Base-by-base conservation (phyloP, 2,797 vertebrate genomes). In the Hippoglossus hippoglossus region DNA sequence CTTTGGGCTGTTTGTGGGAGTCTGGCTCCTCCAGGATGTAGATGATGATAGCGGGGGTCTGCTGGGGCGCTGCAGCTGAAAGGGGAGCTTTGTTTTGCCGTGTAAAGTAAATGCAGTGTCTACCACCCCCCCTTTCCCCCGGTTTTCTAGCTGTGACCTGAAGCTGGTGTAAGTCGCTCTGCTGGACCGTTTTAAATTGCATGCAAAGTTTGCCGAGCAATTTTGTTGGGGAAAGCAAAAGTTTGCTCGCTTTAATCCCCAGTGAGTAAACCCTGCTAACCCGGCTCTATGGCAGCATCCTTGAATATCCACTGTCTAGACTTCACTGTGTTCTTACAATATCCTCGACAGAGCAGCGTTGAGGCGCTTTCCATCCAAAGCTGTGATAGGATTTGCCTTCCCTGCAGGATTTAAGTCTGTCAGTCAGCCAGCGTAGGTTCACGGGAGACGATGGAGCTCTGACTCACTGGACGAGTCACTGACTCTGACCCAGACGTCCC, bases 71-170 rank as follows among this genome's bases (percentile, higher is more conserved):
- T 75, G 49, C 41, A 70, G 75, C 88, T 92, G 75, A 93, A 93
- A 90, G 90, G 84, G 61, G 63, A 84, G 67, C 86, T 91, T 93
- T 94, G 91, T 93, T 89, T 87, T 73, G 69, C 82, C 62, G 70
- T 84, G 79, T 79, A 70, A 84, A 90, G 65, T 79, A 75, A 85
- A 85, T 81, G 70, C 83, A 78, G 68, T 21, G 22, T 67, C 54
- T 5, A 54, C 26, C 36, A 5, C 25, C 22, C 2, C 12, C 44
- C 54, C 6, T 70, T 65, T 54, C 72, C 66, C 49, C 41, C 66
- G 60, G 41, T 57, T 24, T 71, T 80, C 72, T 64, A 63, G 65
- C 77, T 62, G 49, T 26, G 67, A 55, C 41, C 63, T 59, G 39
- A 83, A 68, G 72, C 44, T 47, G 56, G 52, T 73, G 18, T n/a